Base-by-base conservation (phyloP, 2,797 vertebrate genomes). In the Malacoctenus gilli region DNA sequence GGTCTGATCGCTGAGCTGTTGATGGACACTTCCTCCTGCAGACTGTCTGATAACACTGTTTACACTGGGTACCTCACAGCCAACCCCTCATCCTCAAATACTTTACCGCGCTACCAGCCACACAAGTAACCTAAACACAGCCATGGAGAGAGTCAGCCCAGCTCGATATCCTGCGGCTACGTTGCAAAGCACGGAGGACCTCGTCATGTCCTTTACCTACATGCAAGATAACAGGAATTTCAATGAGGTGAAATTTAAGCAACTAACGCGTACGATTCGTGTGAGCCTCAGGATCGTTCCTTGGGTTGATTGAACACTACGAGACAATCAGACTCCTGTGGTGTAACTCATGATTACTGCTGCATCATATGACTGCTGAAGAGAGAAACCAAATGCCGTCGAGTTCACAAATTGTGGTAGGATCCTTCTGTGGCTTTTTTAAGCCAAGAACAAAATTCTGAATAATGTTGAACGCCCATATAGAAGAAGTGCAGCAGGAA, bases 21-120 rank as follows among this genome's bases (percentile, higher is more conserved):
- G 86, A 90, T 50, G 48, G 87, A 87, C 66, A 77, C 57, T 77
- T 91, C 86, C 87, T 89, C 63, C 87, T 87, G 88, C 75, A 62
- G 59, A 20, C 44, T 53, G 58, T 35, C 79, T 76, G 88, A 91
- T 87, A 91, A 88, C 68, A 72, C 42, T 84, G 82, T 82, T 90
- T 88, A 84, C 66, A 48, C 25, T 22, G 28, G 64, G 75, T 66
- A 77, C 62, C 59, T 73, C 72, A 48, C 19, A 52, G 63, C 23
- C 69, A 72, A 59, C 32, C 14, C 38, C 10, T 49, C 68, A 64
- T 59, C 54, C 65, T 35, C 43, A 50, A 57, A 72, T 39, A 59
- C 72, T 60, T 55, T 22, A 35, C 48, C 28, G 36, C 64, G 51
- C 23, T 2, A 40, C 13, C 18, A 58, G 46, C 44, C 41, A 21